A percentile compares a stretch with the other conserved stretches of the same genome.
Evolutionary conservation across 2,113 vertebrate genomes (phyloP).

Genomic region (Ranitomeya imitator): DNA sequence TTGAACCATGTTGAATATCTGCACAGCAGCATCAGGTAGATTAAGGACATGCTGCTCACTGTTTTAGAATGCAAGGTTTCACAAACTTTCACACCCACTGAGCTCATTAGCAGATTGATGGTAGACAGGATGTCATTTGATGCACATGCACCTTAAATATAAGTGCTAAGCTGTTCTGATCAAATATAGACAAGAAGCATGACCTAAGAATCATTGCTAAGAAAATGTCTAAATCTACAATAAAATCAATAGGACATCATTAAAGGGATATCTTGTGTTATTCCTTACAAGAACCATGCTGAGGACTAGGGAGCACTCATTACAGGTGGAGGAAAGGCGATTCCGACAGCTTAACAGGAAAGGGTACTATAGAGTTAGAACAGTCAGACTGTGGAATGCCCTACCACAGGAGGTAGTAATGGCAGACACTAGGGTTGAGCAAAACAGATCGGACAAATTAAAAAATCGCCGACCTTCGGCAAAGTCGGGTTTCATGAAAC

Average conservation of each 20-base stretch:
- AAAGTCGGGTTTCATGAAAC: no score
- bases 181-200: constrained; percentile 43
- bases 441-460: no score
- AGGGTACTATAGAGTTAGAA: no score
- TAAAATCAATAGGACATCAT: background rate
- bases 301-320: no score
- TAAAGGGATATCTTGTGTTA: background rate
- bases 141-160: constrained; percentile 48
- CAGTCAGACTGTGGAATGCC: no score
- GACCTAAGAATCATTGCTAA: constrained; percentile 32
- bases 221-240: constrained; percentile 17
- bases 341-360: no score
- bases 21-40: constrained; percentile 27
- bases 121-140: constrained; percentile 49
- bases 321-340: no score
- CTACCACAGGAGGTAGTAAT: no score
- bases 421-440: no score
- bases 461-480: no score
- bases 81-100: constrained; percentile 47
- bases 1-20: background rate
- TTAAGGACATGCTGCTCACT: constrained; percentile 19
- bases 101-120: constrained; percentile 45
- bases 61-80: constrained; percentile 34
- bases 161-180: constrained; percentile 44
- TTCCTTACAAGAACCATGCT: no score